These are phyloP conservation scores for Lasioglossum oenotherae DNA, from an alignment of 2,888 invertebrate genomes.

Conservation along the genomic window DNA sequence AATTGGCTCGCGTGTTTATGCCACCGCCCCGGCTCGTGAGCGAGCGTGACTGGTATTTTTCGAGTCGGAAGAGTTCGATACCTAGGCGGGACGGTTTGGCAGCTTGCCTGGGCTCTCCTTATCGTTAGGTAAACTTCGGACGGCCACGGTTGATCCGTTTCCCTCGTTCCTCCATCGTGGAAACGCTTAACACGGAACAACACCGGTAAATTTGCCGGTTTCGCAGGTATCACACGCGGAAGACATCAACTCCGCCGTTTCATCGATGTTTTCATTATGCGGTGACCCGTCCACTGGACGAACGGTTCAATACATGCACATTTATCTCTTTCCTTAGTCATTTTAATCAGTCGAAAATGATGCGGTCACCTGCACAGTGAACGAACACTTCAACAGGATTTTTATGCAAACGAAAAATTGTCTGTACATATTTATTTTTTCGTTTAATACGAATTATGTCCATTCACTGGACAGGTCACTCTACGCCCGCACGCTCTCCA, in stretches of 20 bases:
- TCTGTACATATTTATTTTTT: background rate
- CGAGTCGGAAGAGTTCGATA: constrained; percentile 50
- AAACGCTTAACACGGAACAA: constrained; percentile 17
- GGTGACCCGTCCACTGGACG: background rate
- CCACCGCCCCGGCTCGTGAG: constrained; percentile 57
- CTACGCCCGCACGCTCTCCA: background rate
- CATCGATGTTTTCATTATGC: background rate
- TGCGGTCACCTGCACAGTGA: no score
- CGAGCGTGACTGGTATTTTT: constrained; percentile 75
- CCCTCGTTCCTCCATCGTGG: background rate
- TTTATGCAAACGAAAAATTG: background rate
- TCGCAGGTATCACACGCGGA: background rate
- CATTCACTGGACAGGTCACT: background rate
- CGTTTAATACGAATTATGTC: background rate
- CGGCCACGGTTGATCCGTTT: constrained; percentile 26
- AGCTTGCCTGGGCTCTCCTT: constrained; percentile 48
- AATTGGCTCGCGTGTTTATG: constrained; percentile 76
- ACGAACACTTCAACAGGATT: no score
- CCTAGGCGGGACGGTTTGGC: constrained; percentile 44
- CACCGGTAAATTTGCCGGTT: constrained; percentile 1
- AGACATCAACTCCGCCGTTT: background rate
- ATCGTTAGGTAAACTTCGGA: constrained; percentile 51
- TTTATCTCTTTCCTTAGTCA: background rate
- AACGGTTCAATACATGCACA: background rate
- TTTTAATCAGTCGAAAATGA: background rate